Evolutionary conservation across 2,797 vertebrate genomes (phyloP), one percentile per base, ranked within the genome.

Genomic region (Enteromius fasciolatus): DNA sequence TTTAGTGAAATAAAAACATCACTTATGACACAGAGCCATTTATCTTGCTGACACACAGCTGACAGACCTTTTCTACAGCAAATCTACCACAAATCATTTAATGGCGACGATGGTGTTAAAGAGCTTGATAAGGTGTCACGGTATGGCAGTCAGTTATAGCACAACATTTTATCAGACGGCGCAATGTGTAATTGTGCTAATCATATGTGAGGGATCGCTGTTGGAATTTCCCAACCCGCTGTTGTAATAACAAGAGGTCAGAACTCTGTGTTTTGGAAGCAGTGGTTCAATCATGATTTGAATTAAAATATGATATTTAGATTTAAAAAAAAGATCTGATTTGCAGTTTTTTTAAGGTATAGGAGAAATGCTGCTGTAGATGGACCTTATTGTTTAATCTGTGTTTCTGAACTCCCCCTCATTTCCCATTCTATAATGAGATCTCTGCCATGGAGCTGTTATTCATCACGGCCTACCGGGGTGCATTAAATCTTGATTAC

Each of bases 401-500:
- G 54, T 41, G 36, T 64, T 78, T 66, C 79, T 64, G 57, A 20
- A 59, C 80, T 54, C 46, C 81, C 74, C 9, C 72, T 76, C 66
- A 4, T 54, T 81, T 81, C 61, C 75, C 72, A 66, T 72, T 79
- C 41, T 64, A 74, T 75, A 86, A 75, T 83, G 46, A 48, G 70
- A 70, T 76, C 63, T 82, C 67, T 59, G 15, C 9, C 6, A 15
- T 23, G 75, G 64, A 82, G 73, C 79, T 85, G 81, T 72, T 57
- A 81, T 69, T 70, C 61, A 74, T 88, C 84, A 87, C 2, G 39
- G 70, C 18, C 50, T 48, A 41, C 73, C 63, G 67, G 75, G 78
- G 64, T 75, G 18, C 10, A 82, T 83, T 85, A 76, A 81, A 83
- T 83, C 69, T 81, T 78, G 83, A 86, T 80, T 70, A 77, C 57